These are phyloP conservation scores for Dryadula phaetusa DNA, from an alignment of 2,888 invertebrate species.

Conservation along the genomic window DNA sequence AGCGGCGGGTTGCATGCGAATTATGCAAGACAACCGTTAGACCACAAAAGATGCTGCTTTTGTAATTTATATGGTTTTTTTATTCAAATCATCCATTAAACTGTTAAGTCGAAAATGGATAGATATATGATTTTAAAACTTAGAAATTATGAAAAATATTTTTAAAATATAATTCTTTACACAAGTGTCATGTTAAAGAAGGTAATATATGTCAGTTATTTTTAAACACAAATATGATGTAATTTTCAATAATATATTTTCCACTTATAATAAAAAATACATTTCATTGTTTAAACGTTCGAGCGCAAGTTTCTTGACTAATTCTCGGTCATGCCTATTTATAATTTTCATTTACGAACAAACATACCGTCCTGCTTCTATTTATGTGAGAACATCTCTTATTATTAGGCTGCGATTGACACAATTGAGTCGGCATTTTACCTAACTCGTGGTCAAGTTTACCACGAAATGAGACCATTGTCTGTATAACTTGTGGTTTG, in stretches of 20 bases:
- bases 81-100: slow-evolving; percentile 40
- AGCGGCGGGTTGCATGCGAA: slow-evolving; percentile 67
- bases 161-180: no score
- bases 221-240: slow-evolving; percentile 34
- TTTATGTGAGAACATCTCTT: slow-evolving; percentile 28
- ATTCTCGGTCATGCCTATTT: slow-evolving; percentile 43
- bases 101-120: slow-evolving; percentile 25
- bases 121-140: background rate
- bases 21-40: slow-evolving; percentile 62
- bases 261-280: slow-evolving; percentile 35
- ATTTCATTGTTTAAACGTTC: slow-evolving; percentile 32
- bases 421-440: slow-evolving; percentile 20
- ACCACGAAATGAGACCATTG: slow-evolving; percentile 8
- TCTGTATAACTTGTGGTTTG: background rate
- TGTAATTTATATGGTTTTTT: slow-evolving; percentile 48
- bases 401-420: slow-evolving; percentile 31
- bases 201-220: slow-evolving; percentile 10
- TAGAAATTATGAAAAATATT: background rate
- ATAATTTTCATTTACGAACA: slow-evolving; percentile 39
- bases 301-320: slow-evolving; percentile 37
- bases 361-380: slow-evolving; percentile 23
- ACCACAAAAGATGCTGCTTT: slow-evolving; percentile 52
- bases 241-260: slow-evolving; percentile 37
- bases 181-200: no score
- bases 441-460: slow-evolving; percentile 15